Evolutionary conservation across 2,888 invertebrate species (phyloP).

Genomic region (Cinara cedri): DNA sequence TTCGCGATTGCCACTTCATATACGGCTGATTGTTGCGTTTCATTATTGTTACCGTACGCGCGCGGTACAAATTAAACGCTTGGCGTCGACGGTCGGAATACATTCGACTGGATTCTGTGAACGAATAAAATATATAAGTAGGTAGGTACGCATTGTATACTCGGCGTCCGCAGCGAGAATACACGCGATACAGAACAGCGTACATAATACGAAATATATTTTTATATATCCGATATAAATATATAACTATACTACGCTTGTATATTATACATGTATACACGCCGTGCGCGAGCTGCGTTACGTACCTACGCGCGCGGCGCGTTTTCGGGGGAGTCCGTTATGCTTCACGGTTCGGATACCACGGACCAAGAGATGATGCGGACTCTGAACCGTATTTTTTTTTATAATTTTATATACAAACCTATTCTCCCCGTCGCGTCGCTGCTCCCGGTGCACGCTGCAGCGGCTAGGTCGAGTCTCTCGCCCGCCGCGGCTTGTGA

Average conservation of each 20-base stretch:
- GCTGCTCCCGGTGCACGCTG: too few relatives aligned
- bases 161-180: neutral
- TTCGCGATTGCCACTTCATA: too few relatives aligned
- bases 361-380: slow-evolving; percentile 55
- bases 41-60: too few relatives aligned
- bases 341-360: slow-evolving; percentile 54
- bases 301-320: slow-evolving; percentile 13
- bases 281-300: slow-evolving; percentile 15
- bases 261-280: too few relatives aligned
- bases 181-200: neutral
- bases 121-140: neutral
- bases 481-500: slow-evolving; percentile 29
- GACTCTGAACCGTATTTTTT: slow-evolving; percentile 46
- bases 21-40: too few relatives aligned
- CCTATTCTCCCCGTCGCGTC: slow-evolving; percentile 18
- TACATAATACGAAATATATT: neutral
- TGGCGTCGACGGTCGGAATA: neutral
- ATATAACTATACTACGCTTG: neutral
- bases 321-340: slow-evolving; percentile 48
- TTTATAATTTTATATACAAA: neutral
- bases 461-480: neutral
- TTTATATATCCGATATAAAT: neutral
- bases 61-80: neutral
- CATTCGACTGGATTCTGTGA: neutral
- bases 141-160: neutral